phyloP scores from a whole-genome alignment of 2,888 invertebrate species.

The Imbricaverruca yamaguchii region DNA sequence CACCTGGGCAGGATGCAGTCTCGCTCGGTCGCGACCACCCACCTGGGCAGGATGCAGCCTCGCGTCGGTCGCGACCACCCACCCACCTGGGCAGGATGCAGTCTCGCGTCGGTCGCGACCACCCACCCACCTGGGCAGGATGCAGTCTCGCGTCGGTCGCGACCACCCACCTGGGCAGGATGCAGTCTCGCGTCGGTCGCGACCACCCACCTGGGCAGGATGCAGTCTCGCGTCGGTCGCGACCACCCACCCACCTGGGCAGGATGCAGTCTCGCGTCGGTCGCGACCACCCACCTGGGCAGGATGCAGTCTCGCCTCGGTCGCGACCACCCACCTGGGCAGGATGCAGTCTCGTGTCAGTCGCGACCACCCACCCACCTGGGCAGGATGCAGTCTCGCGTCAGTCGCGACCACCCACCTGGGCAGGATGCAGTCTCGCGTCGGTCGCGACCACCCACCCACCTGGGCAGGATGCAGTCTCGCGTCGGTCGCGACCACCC shows the following conservation, averaged over 20 bases:
- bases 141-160: constrained; percentile 43
- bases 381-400: constrained; percentile 44
- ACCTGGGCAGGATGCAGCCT: constrained; percentile 46
- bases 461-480: constrained; percentile 46
- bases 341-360: constrained; percentile 42
- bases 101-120: constrained; percentile 41
- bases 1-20: constrained; percentile 45
- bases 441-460: constrained; percentile 37
- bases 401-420: constrained; percentile 41
- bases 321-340: constrained; percentile 43
- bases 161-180: constrained; percentile 42
- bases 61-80: constrained; percentile 39
- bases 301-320: constrained; percentile 43
- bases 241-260: constrained; percentile 43
- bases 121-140: constrained; percentile 43
- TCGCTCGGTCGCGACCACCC: no score
- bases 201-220: constrained; percentile 42
- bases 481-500: constrained; percentile 38
- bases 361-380: constrained; percentile 41
- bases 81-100: constrained; percentile 44
- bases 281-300: constrained; percentile 43
- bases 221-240: constrained; percentile 43
- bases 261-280: constrained; percentile 42
- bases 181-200: constrained; percentile 43
- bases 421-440: constrained; percentile 44